A percentile compares a stretch with the other conserved stretches of the same genome.
Evolutionary conservation across 2,797 vertebrate genomes (phyloP).

Genomic region (Phaenicophaeus curvirostris): DNA sequence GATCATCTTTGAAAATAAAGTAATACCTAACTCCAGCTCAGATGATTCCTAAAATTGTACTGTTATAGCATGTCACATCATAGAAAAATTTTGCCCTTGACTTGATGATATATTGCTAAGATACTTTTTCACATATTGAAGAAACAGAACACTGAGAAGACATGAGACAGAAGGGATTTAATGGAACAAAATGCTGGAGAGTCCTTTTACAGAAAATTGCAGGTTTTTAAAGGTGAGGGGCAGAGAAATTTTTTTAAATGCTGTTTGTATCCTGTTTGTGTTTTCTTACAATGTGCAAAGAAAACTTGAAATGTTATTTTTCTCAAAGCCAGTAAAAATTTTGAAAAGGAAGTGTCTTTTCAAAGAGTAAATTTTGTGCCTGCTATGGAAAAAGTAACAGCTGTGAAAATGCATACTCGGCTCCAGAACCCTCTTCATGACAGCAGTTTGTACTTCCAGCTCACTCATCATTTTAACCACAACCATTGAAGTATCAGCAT

Average conservation of each 20-base stretch:
- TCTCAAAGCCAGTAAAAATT: constrained; percentile 7
- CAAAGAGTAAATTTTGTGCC: not conserved
- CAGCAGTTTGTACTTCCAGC: not conserved
- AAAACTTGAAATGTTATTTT: not conserved
- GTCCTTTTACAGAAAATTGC: not conserved
- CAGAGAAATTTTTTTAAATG: not conserved
- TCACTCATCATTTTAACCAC: constrained; percentile 18
- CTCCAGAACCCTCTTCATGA: not conserved
- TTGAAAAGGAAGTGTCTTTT: constrained; percentile 3
- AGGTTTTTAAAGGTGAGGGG: not conserved
- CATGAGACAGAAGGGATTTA: not conserved
- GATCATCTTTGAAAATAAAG: not conserved
- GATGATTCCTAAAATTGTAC: not conserved
- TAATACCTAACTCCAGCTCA: not conserved
- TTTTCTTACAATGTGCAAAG: not conserved
- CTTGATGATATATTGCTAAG: not conserved
- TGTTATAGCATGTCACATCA: not conserved
- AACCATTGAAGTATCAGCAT: not conserved
- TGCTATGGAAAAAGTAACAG: not conserved
- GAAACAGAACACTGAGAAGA: not conserved
- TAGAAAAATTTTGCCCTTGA: not conserved
- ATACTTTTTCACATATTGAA: not conserved
- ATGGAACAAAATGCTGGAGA: not conserved
- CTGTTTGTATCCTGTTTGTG: not conserved
- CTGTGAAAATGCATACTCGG: not conserved